These are phyloP conservation scores for Euwallacea fornicatus DNA, from an alignment of 1,140 invertebrate species.

Conservation along the genomic window DNA sequence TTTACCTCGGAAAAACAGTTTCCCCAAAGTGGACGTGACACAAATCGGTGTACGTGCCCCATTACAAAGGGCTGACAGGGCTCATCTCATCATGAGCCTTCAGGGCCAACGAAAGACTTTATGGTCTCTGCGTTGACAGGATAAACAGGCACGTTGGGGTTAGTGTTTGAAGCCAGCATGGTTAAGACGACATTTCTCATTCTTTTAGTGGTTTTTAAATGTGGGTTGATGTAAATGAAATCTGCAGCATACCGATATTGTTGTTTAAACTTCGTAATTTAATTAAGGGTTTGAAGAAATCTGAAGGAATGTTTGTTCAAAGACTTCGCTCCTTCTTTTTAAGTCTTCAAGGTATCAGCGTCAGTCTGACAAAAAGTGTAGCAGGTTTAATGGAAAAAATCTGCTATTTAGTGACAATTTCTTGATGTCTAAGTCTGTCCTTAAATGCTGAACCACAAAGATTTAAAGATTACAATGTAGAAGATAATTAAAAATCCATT, in stretches of 20 bases:
- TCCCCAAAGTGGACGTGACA: conserved; percentile 14
- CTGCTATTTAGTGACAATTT: too few species aligned
- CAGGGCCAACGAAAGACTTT: conserved; percentile 24
- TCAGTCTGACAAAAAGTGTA: too few species aligned
- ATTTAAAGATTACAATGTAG: too few species aligned
- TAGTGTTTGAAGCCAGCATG: not conserved
- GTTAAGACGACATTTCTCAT: not conserved
- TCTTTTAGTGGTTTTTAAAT: not conserved
- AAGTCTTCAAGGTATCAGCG: too few species aligned
- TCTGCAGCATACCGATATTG: conserved; percentile 6
- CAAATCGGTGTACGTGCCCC: conserved; percentile 17
- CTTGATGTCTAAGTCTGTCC: too few species aligned
- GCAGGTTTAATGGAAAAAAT: too few species aligned
- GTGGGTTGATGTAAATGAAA: not conserved
- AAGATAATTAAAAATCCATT: too few species aligned
- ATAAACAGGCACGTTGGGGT: conserved; percentile 18
- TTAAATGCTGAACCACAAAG: too few species aligned
- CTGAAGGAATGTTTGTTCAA: too few species aligned
- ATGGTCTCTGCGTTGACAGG: conserved; percentile 22
- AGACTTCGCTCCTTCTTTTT: too few species aligned
- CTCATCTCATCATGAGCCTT: conserved; percentile 28
- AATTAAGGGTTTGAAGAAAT: too few species aligned
- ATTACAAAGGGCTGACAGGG: conserved; percentile 21
- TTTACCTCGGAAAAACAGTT: not conserved
- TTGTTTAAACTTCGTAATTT: too few species aligned